Evolutionary conservation across 2,797 vertebrate genomes (phyloP).

Genomic region (Falco naumanni): DNA sequence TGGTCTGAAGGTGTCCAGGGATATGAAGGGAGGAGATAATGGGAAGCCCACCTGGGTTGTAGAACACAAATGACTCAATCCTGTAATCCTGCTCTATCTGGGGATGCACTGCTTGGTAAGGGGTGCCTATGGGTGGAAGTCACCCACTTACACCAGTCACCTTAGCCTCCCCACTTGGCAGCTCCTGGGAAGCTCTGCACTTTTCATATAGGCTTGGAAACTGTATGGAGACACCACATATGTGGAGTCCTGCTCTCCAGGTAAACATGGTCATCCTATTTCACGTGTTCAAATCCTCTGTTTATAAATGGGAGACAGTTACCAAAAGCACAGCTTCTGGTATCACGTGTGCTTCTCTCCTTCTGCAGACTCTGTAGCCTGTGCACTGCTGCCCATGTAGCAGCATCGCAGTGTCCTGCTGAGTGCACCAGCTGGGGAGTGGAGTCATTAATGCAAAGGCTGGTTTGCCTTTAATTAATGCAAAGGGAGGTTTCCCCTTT

Average conservation of each 20-base stretch:
- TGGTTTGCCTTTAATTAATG: background rate
- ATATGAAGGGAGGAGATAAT: background rate
- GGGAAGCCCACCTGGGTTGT: background rate
- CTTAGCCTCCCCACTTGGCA: background rate
- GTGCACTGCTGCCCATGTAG: fast-evolving
- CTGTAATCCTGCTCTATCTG: background rate
- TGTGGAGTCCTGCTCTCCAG: background rate
- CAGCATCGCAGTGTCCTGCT: background rate
- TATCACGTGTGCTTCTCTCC: background rate
- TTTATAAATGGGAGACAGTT: background rate
- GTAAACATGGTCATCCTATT: background rate
- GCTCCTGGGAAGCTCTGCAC: background rate
- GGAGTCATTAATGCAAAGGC: background rate
- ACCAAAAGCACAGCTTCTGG: background rate
- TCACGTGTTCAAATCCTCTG: background rate
- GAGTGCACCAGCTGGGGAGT: background rate
- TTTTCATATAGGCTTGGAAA: background rate
- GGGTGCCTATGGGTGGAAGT: fast-evolving
- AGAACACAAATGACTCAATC: background rate
- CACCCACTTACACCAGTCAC: background rate
- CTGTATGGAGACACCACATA: fast-evolving
- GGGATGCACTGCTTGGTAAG: background rate
- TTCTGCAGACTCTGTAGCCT: background rate
- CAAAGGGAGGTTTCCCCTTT: background rate
- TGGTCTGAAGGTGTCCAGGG: background rate